A percentile compares a stretch with the other conserved stretches of the same genome.
phyloP scores from a whole-genome alignment of 2,888 invertebrate genomes.

The Rhingia rostrata region DNA sequence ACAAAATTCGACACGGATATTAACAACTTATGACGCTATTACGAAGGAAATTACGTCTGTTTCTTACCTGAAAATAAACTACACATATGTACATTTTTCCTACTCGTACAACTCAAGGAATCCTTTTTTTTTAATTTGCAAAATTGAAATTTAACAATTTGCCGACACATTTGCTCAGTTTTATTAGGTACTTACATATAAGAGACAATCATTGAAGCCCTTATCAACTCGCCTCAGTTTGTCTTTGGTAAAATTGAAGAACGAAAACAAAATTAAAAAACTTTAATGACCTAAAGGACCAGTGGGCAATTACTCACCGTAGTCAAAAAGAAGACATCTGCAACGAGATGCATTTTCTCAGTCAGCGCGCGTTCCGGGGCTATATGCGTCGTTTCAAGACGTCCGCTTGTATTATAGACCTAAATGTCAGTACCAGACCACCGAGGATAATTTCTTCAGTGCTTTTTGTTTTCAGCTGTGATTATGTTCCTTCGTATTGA shows the following conservation, averaged over 20 bases:
- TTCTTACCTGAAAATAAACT: too few relatives aligned
- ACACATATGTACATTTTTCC: too few relatives aligned
- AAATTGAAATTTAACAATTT: constrained; percentile 65
- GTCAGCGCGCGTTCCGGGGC: constrained; percentile 57
- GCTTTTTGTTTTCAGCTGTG: constrained; percentile 58
- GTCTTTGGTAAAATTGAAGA: background rate
- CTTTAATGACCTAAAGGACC: constrained; percentile 67
- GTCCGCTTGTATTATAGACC: constrained; percentile 65
- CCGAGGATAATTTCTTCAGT: constrained; percentile 68
- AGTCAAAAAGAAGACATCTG: constrained; percentile 67
- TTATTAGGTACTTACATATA: constrained; percentile 32
- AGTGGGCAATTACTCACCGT: constrained; percentile 37
- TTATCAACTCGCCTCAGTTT: background rate
- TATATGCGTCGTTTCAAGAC: constrained; percentile 49
- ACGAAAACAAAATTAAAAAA: constrained; percentile 62
- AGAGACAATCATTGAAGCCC: constrained; percentile 21
- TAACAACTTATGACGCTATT: too few relatives aligned
- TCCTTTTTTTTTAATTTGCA: background rate
- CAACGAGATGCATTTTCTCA: constrained; percentile 36
- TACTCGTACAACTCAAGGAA: too few relatives aligned
- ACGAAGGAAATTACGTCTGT: too few relatives aligned
- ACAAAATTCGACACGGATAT: too few relatives aligned
- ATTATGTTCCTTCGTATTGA: constrained; percentile 48
- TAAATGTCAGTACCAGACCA: constrained; percentile 68
- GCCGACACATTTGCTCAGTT: constrained; percentile 41